A percentile compares a stretch with the other conserved stretches of the same genome.
phyloP scores from a whole-genome alignment of 2,113 vertebrate species.

The Burhinus bistriatus region DNA sequence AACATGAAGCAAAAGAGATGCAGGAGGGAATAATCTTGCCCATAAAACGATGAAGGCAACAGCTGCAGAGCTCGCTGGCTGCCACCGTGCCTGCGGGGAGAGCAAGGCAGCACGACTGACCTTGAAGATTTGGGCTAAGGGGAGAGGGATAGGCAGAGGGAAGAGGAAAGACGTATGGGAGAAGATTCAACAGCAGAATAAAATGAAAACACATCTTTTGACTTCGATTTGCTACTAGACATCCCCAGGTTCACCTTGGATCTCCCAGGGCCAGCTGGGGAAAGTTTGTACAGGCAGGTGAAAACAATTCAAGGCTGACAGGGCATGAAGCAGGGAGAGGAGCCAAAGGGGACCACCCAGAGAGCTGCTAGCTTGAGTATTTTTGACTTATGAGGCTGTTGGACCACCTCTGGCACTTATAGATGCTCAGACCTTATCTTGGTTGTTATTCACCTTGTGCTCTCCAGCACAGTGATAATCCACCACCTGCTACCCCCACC shows the following conservation, averaged over 20 bases:
- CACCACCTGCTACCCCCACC: neutral
- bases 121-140: neutral
- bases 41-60: neutral
- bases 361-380: neutral
- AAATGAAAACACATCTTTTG: neutral
- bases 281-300: neutral
- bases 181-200: neutral
- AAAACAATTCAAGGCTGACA: neutral
- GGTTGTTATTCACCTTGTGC: neutral
- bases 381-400: neutral
- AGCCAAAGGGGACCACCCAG: neutral
- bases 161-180: neutral
- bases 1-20: neutral
- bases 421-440: neutral
- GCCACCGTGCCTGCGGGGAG: neutral
- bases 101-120: neutral
- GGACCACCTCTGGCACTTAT: neutral
- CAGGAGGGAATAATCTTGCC: neutral
- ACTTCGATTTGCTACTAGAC: neutral
- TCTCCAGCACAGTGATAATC: neutral
- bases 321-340: neutral
- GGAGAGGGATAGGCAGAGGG: neutral
- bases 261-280: neutral
- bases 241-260: neutral
- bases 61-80: neutral